phyloP scores from a whole-genome alignment of 2,113 vertebrate species.

The Nesoenas mayeri region DNA sequence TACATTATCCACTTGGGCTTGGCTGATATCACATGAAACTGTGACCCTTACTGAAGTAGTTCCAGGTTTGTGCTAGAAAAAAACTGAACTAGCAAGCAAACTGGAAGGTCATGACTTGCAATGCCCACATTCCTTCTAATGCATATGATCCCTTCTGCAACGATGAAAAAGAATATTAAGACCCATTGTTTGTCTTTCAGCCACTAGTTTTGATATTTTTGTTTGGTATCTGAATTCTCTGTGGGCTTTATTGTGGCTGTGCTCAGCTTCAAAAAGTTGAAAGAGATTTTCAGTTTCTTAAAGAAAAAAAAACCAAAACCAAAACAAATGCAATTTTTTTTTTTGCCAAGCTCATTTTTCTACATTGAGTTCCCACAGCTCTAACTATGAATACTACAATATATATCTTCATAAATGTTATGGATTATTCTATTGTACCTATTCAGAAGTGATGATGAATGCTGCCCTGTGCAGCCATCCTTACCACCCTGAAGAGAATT shows the following conservation, averaged over 20 bases:
- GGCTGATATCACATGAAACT: background rate
- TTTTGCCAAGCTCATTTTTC: background rate
- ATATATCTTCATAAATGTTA: background rate
- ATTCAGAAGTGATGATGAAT: background rate
- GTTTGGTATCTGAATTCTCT: background rate
- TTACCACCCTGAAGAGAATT: background rate
- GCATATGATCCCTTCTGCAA: background rate
- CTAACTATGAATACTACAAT: background rate
- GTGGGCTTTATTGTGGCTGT: background rate
- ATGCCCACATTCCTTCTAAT: background rate
- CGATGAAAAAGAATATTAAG: background rate
- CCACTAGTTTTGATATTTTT: background rate
- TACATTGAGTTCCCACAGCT: background rate
- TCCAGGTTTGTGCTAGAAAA: background rate
- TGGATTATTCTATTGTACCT: background rate
- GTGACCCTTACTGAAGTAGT: background rate
- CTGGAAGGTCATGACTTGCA: background rate
- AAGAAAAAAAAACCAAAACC: background rate
- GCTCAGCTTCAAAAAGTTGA: background rate
- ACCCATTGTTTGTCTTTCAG: background rate
- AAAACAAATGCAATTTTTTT: background rate
- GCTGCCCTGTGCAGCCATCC: background rate
- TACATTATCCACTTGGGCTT: background rate
- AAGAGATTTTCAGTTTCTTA: background rate
- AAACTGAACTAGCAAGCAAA: background rate